Base-by-base conservation (phyloP, 1,140 invertebrate genomes). In the Uloborus diversus region DNA sequence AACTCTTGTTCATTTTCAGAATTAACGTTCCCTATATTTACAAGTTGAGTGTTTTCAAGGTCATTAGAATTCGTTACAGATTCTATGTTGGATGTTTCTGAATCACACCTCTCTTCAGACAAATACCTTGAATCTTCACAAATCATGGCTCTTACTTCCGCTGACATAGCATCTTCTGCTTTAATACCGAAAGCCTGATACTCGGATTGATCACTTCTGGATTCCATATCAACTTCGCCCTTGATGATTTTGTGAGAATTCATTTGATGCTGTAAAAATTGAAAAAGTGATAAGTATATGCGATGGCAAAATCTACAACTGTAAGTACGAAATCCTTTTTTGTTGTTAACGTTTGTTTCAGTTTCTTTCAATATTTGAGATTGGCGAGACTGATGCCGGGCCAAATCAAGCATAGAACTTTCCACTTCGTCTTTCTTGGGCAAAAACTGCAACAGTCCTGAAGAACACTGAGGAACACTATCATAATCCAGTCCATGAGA, bases 371-470 rank as follows among this genome's bases (percentile, higher is more conserved):
- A 59, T 27, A 79, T 59, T n/a, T 69, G 64, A 27, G 5, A 32
- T 49, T 79, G 76, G 25, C 76, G 20, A 4, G 14, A 27, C 32
- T 79, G 76, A 51, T 79, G 76, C 23, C 76, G 76, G 3, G 25
- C 14, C 37, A 79, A 65, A 61, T 69, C 47, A 7, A 79, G 25
- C 65, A 79, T 79, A 25, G 64, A 68, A 27, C 49, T 27, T 25
- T 59, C 76, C 5, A 79, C 76, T 62, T 79, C 76, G n/a, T 79
- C 65, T 28, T 79, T 79, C 20, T 79, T 79, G 0, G 76, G 76
- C 11, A 79, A 35, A 49, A 59, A 56, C 23, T 79, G 76, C 47
- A 66, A 1, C 7, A 68, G 25, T 20, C 23, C 17, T 30, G 76
- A 17, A 1, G 53, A 14, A 23, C 7, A 13, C 5, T 37, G n/a